Evolutionary conservation across 2,888 invertebrate genomes (phyloP).

Genomic region (Spisula solida): DNA sequence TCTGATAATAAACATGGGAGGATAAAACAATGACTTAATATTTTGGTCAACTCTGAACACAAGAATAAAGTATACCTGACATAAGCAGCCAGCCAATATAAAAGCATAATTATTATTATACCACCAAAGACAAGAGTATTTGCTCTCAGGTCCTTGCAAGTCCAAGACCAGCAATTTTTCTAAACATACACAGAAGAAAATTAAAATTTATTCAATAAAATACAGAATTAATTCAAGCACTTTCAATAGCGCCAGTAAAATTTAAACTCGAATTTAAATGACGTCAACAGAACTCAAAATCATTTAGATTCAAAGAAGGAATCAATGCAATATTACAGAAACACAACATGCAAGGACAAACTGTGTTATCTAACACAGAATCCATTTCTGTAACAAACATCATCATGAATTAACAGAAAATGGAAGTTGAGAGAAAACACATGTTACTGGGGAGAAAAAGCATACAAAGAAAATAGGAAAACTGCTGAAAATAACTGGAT

Average conservation of each 20-base stretch:
- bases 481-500: background rate
- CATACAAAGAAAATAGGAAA: slow-evolving; percentile 15
- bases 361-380: background rate
- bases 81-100: no score
- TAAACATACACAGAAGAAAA: no score
- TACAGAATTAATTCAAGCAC: no score
- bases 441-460: background rate
- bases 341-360: background rate
- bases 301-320: background rate
- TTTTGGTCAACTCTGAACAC: no score
- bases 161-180: no score
- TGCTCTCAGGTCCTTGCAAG: no score
- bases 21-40: no score
- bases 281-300: background rate
- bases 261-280: background rate
- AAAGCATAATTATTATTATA: no score
- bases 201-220: no score
- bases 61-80: no score
- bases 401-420: slow-evolving; percentile 7
- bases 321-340: background rate
- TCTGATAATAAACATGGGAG: no score
- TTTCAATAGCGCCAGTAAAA: background rate
- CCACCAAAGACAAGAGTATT: no score
- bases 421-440: slow-evolving; percentile 13
- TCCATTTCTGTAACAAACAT: background rate